Conservation (phyloP, 2,797 vertebrate species). For the Gambusia yucatana region DNA sequence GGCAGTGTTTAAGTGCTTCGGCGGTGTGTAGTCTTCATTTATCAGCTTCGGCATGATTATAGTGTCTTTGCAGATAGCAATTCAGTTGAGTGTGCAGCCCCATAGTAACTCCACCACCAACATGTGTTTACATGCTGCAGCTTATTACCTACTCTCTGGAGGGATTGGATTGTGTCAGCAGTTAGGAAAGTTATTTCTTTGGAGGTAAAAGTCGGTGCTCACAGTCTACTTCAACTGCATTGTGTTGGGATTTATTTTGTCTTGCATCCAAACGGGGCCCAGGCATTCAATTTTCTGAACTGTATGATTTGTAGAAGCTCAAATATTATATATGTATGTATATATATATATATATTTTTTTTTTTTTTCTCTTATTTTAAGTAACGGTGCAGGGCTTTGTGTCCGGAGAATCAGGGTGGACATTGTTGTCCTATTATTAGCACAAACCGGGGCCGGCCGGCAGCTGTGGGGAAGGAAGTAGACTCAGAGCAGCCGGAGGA, state of each 20-base stretch:
- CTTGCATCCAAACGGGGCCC: neutral
- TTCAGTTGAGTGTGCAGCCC: slow-evolving; percentile 45
- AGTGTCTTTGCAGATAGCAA: slow-evolving; percentile 55
- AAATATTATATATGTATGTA: neutral
- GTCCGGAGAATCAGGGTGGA: slow-evolving; percentile 41
- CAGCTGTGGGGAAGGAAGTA: slow-evolving; percentile 85
- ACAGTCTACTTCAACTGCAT: neutral
- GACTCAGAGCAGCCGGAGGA: slow-evolving; percentile 73
- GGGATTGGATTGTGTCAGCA: slow-evolving; percentile 32
- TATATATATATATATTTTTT: too few species aligned
- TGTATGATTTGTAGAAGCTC: neutral
- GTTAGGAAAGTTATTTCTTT: slow-evolving; percentile 26
- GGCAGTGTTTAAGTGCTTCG: slow-evolving; percentile 59
- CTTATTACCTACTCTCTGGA: slow-evolving; percentile 36
- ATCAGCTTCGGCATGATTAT: slow-evolving; percentile 66
- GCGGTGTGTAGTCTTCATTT: slow-evolving; percentile 56
- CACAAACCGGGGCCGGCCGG: slow-evolving; percentile 60
- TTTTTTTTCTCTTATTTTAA: neutral
- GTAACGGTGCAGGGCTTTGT: slow-evolving; percentile 33
- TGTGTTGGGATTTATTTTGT: neutral
- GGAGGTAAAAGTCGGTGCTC: neutral
- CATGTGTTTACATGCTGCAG: slow-evolving; percentile 74
- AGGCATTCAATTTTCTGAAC: neutral
- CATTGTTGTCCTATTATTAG: slow-evolving; percentile 88
- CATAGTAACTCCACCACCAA: slow-evolving; percentile 66